phyloP scores from a whole-genome alignment of 2,797 vertebrate genomes.

The Xerus rutilus region DNA sequence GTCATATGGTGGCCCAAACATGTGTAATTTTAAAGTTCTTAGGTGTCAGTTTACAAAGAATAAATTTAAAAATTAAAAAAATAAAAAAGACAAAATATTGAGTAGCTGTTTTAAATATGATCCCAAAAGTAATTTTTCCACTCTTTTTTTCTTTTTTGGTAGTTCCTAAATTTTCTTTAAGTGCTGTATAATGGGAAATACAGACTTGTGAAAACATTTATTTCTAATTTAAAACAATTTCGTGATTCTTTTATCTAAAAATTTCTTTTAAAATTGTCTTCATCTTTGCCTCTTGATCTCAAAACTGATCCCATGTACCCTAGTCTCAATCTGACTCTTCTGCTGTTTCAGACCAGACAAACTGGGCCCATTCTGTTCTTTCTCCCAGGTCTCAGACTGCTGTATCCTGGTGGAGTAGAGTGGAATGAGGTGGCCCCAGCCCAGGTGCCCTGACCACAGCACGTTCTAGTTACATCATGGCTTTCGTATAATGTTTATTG shows the following conservation, averaged over 20 bases:
- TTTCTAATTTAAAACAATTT: conserved; percentile 14
- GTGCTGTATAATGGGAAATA: not conserved
- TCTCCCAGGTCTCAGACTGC: not conserved
- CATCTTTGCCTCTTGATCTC: not conserved
- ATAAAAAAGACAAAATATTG: not conserved
- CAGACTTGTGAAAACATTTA: not conserved
- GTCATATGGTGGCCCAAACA: too few relatives aligned
- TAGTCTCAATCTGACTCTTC: not conserved
- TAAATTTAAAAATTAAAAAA: too few relatives aligned
- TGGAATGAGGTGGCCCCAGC: not conserved
- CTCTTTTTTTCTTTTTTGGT: not conserved
- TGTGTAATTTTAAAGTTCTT: too few relatives aligned
- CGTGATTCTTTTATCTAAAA: not conserved
- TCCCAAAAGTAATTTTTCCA: not conserved
- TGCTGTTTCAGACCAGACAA: not conserved
- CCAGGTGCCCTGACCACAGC: too few relatives aligned
- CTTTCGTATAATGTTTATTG: not conserved
- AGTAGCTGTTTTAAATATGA: not conserved
- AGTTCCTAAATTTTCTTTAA: conserved; percentile 24
- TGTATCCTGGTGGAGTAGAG: not conserved
- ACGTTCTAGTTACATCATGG: not conserved
- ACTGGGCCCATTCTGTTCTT: not conserved
- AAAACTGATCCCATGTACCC: not conserved
- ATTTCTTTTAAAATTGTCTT: not conserved
- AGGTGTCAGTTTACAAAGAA: too few relatives aligned